Conservation (phyloP, 1,140 invertebrate species). For the Drosophila albomicans region DNA sequence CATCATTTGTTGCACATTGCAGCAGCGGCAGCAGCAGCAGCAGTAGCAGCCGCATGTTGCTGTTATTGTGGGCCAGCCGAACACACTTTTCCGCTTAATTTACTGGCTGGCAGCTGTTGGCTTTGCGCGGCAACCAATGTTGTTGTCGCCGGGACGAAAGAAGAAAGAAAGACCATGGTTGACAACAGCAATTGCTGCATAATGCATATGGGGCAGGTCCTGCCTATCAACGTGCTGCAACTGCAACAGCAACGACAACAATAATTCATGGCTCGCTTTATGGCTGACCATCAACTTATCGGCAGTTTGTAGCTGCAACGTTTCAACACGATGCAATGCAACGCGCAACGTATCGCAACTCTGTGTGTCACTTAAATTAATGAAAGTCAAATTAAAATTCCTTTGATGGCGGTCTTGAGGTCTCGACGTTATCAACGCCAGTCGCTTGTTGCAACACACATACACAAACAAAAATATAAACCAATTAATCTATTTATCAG, state of each 20-base stretch:
- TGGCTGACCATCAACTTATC: constrained; percentile 79
- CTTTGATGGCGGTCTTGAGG: constrained; percentile 40
- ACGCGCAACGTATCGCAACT: constrained; percentile 8
- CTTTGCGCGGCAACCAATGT: not conserved
- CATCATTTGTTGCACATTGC: constrained; percentile 27
- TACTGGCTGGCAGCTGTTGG: constrained; percentile 74
- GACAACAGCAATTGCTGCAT: constrained; percentile 82
- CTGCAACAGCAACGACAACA: constrained; percentile 50
- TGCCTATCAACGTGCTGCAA: constrained; percentile 5
- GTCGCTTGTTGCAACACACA: constrained; percentile 7
- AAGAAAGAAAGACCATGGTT: constrained; percentile 46
- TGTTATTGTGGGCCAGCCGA: constrained; percentile 50
- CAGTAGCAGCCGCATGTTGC: constrained; percentile 16
- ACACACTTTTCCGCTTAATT: constrained; percentile 83
- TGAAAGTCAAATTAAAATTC: constrained; percentile 78
- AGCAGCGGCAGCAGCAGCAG: not conserved
- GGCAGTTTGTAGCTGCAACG: constrained; percentile 46
- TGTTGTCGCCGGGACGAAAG: constrained; percentile 14
- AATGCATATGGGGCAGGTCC: constrained; percentile 62
- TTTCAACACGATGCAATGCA: constrained; percentile 13
- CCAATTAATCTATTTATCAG: constrained; percentile 25
- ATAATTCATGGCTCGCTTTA: constrained; percentile 80
- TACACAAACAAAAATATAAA: constrained; percentile 1
- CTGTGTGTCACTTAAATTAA: constrained; percentile 64
- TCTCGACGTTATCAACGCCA: constrained; percentile 16